Evolutionary conservation across 2,113 vertebrate species (phyloP).

Genomic region (Irena cyanogastra): DNA sequence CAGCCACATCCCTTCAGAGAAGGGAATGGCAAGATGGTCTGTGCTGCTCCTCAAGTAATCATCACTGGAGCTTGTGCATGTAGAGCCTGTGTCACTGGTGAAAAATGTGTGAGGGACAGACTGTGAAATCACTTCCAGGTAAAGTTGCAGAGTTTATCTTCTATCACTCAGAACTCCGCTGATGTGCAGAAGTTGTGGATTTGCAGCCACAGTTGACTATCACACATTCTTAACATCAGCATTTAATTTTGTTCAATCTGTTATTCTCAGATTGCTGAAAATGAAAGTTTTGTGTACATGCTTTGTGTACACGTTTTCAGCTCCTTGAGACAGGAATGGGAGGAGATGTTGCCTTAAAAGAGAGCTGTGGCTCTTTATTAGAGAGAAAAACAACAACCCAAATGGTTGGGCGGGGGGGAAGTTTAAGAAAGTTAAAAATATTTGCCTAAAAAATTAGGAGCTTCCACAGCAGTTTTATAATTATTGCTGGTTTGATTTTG

Average conservation of each 20-base stretch:
- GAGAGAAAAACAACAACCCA: not conserved
- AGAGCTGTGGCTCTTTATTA: not conserved
- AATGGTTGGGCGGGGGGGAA: accelerated
- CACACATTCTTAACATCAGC: not conserved
- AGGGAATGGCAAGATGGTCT: not conserved
- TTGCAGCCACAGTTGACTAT: not conserved
- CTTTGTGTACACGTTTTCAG: not conserved
- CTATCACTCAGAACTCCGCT: not conserved
- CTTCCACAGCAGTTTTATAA: not conserved
- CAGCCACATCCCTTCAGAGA: not conserved
- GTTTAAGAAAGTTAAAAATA: not conserved
- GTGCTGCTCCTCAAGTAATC: not conserved
- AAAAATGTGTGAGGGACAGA: not conserved
- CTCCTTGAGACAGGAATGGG: not conserved
- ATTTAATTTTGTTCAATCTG: not conserved
- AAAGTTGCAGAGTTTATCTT: not conserved
- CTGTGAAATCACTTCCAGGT: not conserved
- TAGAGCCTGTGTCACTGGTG: not conserved
- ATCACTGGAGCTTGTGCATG: accelerated
- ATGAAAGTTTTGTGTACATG: not conserved
- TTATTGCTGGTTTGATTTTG: not conserved
- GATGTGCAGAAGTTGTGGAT: not conserved
- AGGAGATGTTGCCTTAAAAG: not conserved
- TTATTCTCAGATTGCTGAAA: not conserved
- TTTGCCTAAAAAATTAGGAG: not conserved